Conservation (phyloP, 2,113 vertebrate species). For the Sciurus niger region DNA sequence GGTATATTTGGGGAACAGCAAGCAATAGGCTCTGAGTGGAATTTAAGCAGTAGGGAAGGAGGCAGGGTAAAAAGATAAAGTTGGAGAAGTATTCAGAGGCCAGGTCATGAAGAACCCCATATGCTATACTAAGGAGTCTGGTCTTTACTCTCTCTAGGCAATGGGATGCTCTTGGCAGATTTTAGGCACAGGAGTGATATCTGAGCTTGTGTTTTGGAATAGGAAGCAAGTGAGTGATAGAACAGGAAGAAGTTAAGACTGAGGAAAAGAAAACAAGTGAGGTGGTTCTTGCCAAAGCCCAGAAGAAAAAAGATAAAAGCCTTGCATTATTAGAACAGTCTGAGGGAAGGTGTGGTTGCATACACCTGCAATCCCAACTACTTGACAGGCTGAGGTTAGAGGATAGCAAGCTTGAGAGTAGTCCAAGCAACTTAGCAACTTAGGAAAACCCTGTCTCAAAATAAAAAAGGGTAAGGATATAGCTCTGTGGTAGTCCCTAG, state of each 20-base stretch:
- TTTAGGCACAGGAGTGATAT: slow-evolving; percentile 35
- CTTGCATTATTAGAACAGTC: background rate
- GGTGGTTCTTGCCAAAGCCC: background rate
- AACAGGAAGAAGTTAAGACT: background rate
- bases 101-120: background rate
- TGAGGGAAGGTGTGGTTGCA: background rate
- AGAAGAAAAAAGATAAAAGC: background rate
- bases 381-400: no score
- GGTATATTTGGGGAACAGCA: background rate
- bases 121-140: background rate
- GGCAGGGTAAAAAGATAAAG: background rate
- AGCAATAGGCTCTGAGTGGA: background rate
- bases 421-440: no score
- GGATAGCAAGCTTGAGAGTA: no score
- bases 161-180: slow-evolving; percentile 18
- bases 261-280: slow-evolving; percentile 24
- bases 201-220: slow-evolving; percentile 9
- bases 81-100: background rate
- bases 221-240: background rate
- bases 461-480: no score
- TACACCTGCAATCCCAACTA: no score
- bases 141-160: background rate
- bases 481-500: no score
- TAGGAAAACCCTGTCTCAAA: no score
- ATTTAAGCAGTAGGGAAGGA: background rate